These are phyloP conservation scores for Lacerta bilineata DNA, from an alignment of 2,797 vertebrate genomes.

Conservation along the genomic window DNA sequence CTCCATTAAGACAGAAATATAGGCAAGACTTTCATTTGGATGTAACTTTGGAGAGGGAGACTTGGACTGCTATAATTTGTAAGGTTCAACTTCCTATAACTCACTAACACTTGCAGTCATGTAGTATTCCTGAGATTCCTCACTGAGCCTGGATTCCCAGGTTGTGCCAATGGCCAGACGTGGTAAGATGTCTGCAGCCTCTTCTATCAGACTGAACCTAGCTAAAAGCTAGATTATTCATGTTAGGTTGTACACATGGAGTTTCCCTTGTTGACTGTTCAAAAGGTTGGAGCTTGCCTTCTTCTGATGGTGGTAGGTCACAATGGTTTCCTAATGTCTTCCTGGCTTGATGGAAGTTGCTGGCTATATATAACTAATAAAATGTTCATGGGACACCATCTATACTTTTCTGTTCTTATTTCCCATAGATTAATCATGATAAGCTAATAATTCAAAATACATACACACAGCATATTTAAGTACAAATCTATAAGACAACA, in stretches of 20 bases:
- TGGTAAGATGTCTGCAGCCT: neutral
- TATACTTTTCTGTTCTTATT: neutral
- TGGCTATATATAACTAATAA: slow-evolving; percentile 6
- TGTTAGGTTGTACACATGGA: neutral
- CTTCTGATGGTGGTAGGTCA: neutral
- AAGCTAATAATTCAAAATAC: slow-evolving; percentile 7
- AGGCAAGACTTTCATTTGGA: too few species aligned
- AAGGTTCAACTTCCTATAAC: neutral
- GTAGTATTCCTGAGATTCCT: neutral
- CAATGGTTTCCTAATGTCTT: neutral
- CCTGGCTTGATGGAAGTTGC: neutral
- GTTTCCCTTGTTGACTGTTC: neutral
- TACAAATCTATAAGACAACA: neutral
- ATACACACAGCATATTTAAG: neutral
- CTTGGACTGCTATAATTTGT: neutral
- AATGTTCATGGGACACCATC: neutral
- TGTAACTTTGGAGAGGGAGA: neutral
- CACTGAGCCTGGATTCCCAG: neutral
- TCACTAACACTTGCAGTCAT: neutral
- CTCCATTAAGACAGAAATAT: neutral
- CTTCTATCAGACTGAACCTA: neutral
- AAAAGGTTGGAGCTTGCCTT: neutral
- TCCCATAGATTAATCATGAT: neutral
- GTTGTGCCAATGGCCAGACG: neutral
- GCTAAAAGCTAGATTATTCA: neutral